A percentile compares a stretch with the other conserved stretches of the same genome.
phyloP scores from a whole-genome alignment of 2,797 vertebrate species.

The Borostomias antarcticus region DNA sequence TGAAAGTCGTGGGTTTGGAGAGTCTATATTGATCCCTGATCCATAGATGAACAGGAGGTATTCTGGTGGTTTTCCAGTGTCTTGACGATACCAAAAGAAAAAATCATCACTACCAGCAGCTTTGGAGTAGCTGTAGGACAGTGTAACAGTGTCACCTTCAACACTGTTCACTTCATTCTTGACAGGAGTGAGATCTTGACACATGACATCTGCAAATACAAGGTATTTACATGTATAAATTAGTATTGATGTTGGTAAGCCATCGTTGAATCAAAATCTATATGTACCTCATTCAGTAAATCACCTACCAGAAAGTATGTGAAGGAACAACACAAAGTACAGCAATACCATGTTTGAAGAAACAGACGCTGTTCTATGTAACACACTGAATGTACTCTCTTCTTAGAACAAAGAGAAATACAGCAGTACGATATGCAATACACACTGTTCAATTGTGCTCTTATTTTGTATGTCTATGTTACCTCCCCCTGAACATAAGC shows the following conservation, averaged over 20 bases:
- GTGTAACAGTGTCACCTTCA: not conserved
- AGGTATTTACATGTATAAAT: not conserved
- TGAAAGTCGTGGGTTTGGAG: not conserved
- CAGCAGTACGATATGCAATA: not conserved
- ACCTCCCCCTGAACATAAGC: not conserved
- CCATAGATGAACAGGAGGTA: constrained; percentile 9
- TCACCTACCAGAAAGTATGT: not conserved
- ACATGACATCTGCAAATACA: no score
- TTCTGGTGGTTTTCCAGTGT: constrained; percentile 19
- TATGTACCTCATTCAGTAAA: not conserved
- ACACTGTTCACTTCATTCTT: no score
- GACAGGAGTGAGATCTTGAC: no score
- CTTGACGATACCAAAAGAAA: constrained; percentile 32
- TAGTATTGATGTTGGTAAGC: not conserved
- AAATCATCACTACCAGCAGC: accelerated
- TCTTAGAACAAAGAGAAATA: not conserved
- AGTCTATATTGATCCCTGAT: not conserved
- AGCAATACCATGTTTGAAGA: not conserved
- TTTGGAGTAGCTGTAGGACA: constrained; percentile 30
- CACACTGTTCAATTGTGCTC: not conserved
- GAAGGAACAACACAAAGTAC: constrained; percentile 22
- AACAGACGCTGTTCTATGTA: no score
- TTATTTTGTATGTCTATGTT: not conserved
- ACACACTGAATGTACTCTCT: not conserved
- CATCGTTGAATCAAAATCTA: not conserved